phyloP scores from a whole-genome alignment of 1,140 invertebrate genomes.

The Frieseomelitta varia region DNA sequence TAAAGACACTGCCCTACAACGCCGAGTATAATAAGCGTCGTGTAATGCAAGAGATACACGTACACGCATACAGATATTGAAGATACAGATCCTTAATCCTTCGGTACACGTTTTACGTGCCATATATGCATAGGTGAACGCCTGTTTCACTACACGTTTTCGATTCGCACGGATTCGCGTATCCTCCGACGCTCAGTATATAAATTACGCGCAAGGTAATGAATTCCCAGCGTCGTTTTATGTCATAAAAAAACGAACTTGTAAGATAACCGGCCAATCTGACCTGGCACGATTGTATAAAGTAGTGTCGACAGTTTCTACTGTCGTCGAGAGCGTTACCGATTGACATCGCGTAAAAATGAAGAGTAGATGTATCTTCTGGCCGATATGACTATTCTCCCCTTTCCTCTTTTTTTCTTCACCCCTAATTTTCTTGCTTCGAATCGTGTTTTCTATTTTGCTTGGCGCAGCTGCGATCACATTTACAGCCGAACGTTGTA shows the following conservation, averaged over 20 bases:
- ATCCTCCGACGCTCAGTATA: conserved; percentile 6
- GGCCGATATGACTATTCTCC: conserved; percentile 2
- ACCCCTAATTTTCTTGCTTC: background rate
- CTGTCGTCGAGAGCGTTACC: conserved; percentile 1
- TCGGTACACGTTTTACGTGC: no score
- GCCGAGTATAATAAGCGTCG: no score
- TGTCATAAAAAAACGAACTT: conserved; percentile 51
- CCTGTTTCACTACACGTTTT: no score
- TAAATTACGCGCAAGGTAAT: conserved; percentile 62
- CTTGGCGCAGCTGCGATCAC: background rate
- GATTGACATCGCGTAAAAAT: conserved; percentile 48
- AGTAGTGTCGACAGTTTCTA: conserved; percentile 22
- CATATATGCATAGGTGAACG: no score
- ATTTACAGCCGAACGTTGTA: conserved; percentile 28
- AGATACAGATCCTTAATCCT: no score
- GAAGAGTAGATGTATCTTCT: conserved; percentile 26
- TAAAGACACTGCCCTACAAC: no score
- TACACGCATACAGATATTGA: no score
- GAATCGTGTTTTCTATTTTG: background rate
- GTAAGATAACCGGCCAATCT: conserved; percentile 42
- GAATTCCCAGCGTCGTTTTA: conserved; percentile 55
- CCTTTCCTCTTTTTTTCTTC: background rate
- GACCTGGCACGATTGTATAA: conserved; percentile 5
- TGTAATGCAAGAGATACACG: no score
- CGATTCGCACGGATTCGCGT: background rate